Percentiles rank a stretch among this genome's conserved stretches.
These are phyloP conservation scores for Chinchilla lanigera DNA, from an alignment of 2,113 vertebrate genomes.

Conservation along the genomic window DNA sequence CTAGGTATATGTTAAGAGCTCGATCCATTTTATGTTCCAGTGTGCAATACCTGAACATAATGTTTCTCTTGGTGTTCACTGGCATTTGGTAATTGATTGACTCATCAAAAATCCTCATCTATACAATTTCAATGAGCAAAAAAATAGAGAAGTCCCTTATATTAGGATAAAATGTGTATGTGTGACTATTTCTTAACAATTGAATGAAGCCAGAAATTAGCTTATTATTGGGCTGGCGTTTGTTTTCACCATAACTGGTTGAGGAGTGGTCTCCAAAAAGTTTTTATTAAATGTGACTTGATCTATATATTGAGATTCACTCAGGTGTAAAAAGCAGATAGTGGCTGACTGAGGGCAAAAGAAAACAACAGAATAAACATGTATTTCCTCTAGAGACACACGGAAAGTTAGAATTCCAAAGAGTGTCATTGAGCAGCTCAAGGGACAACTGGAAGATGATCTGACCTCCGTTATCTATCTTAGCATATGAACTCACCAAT, in stretches of 20 bases:
- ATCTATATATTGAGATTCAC: not conserved
- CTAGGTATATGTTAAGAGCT: not conserved
- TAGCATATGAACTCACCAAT: not conserved
- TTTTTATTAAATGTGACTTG: conserved; percentile 49
- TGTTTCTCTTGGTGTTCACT: not conserved
- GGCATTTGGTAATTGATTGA: not conserved
- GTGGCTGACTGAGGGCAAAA: conserved; percentile 41
- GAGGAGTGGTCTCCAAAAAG: conserved; percentile 12
- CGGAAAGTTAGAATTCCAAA: not conserved
- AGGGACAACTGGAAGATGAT: not conserved
- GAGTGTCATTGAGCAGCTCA: not conserved
- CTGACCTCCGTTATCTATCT: not conserved
- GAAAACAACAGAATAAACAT: not conserved
- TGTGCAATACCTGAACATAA: not conserved
- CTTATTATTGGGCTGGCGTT: not conserved
- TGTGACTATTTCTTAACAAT: conserved; percentile 46
- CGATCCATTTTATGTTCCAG: not conserved
- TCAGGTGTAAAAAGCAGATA: conserved; percentile 45
- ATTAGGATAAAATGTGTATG: conserved; percentile 12
- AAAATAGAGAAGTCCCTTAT: not conserved
- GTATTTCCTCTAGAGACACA: conserved; percentile 11
- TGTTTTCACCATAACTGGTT: conserved; percentile 37
- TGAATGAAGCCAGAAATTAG: conserved; percentile 51
- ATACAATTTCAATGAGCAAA: not conserved
- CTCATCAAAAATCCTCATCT: not conserved